phyloP scores from a whole-genome alignment of 2,113 vertebrate genomes.

The Cyrtonyx montezumae region DNA sequence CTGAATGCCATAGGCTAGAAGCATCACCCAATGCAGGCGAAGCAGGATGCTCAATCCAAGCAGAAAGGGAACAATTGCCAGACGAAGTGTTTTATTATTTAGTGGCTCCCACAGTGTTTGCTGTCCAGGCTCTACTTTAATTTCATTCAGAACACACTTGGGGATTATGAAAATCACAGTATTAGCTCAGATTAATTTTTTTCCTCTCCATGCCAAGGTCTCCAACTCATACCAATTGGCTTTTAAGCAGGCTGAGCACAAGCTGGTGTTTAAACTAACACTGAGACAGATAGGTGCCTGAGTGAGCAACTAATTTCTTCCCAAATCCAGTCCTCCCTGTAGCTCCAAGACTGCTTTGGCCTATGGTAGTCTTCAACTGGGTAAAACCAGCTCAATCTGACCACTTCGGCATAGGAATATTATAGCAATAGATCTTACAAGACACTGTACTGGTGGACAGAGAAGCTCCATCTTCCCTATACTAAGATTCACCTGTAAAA shows the following conservation, averaged over 20 bases:
- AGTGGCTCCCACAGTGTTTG: not conserved
- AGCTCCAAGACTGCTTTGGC: not conserved
- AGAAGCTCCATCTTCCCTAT: not conserved
- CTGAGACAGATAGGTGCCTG: not conserved
- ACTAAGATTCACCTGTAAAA: not conserved
- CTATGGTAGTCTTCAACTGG: not conserved
- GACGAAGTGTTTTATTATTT: not conserved
- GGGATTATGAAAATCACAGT: not conserved
- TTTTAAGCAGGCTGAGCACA: not conserved
- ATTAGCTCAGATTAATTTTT: conserved; percentile 3
- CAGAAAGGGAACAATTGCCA: not conserved
- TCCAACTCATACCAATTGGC: not conserved
- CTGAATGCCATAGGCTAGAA: accelerated
- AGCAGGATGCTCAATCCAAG: not conserved
- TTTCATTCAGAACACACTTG: not conserved
- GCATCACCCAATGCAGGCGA: not conserved
- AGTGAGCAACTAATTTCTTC: not conserved
- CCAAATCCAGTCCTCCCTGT: not conserved
- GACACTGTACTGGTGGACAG: not conserved
- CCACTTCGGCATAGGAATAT: not conserved
- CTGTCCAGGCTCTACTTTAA: not conserved
- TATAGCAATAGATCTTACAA: not conserved
- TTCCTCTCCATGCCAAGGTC: not conserved
- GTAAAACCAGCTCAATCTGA: not conserved
- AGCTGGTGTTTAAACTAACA: not conserved